A percentile compares a stretch with the other conserved stretches of the same genome.
Evolutionary conservation across 2,797 vertebrate species (phyloP).

Genomic region (Erethizon dorsatum): DNA sequence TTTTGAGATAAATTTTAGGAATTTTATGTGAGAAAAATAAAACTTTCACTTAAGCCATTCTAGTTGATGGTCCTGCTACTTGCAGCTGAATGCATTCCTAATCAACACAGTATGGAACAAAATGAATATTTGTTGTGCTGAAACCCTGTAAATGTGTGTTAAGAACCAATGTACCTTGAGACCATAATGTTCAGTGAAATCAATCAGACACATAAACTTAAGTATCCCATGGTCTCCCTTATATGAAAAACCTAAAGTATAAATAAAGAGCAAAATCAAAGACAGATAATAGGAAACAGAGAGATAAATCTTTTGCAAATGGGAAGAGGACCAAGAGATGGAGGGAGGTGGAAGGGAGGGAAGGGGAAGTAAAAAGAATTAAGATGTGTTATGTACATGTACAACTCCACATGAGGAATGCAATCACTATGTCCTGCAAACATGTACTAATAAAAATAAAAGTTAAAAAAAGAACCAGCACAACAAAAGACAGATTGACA

Average conservation of each 20-base stretch:
- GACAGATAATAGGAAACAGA: neutral
- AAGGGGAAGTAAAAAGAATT: neutral
- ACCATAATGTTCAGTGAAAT: neutral
- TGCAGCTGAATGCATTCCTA: neutral
- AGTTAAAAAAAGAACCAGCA: neutral
- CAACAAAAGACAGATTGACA: neutral
- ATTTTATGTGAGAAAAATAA: slow-evolving; percentile 28
- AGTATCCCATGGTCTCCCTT: neutral
- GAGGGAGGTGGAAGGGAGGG: neutral
- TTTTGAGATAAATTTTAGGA: slow-evolving; percentile 38
- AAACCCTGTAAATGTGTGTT: neutral
- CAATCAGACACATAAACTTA: neutral
- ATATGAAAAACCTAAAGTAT: neutral
- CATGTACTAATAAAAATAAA: neutral
- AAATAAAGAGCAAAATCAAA: neutral
- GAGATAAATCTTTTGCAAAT: neutral
- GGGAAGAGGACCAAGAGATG: neutral
- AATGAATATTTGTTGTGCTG: neutral
- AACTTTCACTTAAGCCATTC: neutral
- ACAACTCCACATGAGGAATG: neutral
- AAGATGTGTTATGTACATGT: neutral
- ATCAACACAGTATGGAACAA: neutral
- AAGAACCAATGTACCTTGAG: neutral
- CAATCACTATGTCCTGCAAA: neutral
- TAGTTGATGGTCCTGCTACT: neutral